A percentile compares a stretch with the other conserved stretches of the same genome.
phyloP scores from a whole-genome alignment of 2,113 vertebrate species.

The Megalops atlanticus region DNA sequence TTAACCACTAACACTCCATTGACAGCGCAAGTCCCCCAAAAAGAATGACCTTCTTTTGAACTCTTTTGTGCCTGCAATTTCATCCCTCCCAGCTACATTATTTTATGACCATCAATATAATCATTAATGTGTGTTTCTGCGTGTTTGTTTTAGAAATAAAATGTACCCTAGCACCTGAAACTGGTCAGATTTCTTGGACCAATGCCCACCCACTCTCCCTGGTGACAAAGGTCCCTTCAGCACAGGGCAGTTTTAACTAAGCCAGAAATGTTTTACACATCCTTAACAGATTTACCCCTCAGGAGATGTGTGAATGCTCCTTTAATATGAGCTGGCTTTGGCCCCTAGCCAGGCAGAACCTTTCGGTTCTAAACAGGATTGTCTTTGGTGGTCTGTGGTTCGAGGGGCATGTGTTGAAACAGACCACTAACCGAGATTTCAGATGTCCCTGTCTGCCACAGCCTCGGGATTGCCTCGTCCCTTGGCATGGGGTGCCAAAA shows the following conservation, averaged over 20 bases:
- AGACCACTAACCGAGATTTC: background rate
- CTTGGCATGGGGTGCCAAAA: slow-evolving; percentile 1
- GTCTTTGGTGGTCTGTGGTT: background rate
- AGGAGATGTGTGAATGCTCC: background rate
- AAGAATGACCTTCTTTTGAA: background rate
- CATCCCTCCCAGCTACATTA: background rate
- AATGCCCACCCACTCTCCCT: background rate
- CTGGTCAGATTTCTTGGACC: slow-evolving; percentile 15
- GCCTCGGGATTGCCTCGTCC: background rate
- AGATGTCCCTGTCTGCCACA: background rate
- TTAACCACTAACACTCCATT: background rate
- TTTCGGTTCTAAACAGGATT: background rate
- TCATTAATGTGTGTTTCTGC: background rate
- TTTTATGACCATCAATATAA: slow-evolving; percentile 20
- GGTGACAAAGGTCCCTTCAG: background rate
- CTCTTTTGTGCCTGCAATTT: background rate
- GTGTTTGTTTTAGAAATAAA: slow-evolving; percentile 20
- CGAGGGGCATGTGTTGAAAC: background rate
- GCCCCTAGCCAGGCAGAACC: background rate
- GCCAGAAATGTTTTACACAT: slow-evolving; percentile 11
- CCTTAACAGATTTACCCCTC: background rate
- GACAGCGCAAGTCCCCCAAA: background rate
- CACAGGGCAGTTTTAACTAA: slow-evolving; percentile 14
- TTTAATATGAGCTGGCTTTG: background rate
- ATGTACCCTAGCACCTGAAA: slow-evolving; percentile 3